Conservation (phyloP, 2,797 vertebrate species). For the Syndactyla subalaris region DNA sequence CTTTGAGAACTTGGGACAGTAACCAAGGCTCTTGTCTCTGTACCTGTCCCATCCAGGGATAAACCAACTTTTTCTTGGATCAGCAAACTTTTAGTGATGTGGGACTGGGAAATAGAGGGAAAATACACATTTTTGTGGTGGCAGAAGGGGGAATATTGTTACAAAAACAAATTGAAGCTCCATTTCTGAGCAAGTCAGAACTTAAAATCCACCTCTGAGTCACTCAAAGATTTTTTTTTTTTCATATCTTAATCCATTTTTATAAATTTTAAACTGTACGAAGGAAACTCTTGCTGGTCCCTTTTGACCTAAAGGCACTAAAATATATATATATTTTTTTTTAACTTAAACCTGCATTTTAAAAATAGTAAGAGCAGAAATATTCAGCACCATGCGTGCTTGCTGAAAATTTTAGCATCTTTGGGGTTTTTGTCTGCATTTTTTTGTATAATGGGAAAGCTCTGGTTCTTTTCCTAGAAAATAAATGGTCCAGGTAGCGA, state of each 20-base stretch:
- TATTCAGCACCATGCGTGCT: not conserved
- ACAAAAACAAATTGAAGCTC: not conserved
- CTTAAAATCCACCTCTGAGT: not conserved
- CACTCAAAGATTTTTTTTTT: not conserved
- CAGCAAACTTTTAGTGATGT: not conserved
- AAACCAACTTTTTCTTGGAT: not conserved
- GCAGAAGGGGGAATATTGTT: not conserved
- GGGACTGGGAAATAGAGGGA: not conserved
- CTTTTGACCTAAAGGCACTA: not conserved
- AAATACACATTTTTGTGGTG: not conserved
- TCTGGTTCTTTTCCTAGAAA: not conserved
- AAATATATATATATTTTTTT: accelerated
- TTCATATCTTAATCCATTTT: not conserved
- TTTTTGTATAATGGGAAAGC: not conserved
- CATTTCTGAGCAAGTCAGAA: not conserved
- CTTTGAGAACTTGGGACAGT: not conserved
- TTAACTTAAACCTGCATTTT: not conserved
- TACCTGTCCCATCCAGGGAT: not conserved
- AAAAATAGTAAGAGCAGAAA: not conserved
- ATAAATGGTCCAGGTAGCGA: not conserved
- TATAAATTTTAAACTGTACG: not conserved
- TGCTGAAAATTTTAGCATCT: not conserved
- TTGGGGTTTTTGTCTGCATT: accelerated
- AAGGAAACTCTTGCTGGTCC: not conserved
- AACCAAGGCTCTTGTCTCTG: not conserved